Percentiles rank a stretch among this genome's conserved stretches.
phyloP scores from a whole-genome alignment of 2,888 invertebrate species.

The Salticus scenicus region DNA sequence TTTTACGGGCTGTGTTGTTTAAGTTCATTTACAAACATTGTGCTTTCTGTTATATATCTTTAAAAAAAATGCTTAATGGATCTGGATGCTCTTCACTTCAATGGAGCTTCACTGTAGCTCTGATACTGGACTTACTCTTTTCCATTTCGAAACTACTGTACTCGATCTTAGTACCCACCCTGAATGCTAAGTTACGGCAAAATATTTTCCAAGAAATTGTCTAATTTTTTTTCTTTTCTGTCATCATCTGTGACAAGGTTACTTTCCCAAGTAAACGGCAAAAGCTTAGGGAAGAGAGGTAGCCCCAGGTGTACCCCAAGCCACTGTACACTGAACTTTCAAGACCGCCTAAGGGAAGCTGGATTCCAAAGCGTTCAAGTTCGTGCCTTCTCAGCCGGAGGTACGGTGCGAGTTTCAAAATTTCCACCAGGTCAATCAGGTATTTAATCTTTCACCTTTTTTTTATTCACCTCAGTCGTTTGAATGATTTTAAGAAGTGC shows the following conservation, averaged over 20 bases:
- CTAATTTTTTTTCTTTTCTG: not conserved
- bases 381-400: constrained; percentile 55
- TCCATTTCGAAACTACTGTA: too few relatives aligned
- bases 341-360: constrained; percentile 31
- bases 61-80: too few relatives aligned
- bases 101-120: too few relatives aligned
- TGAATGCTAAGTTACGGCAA: not conserved
- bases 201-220: too few relatives aligned
- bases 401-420: constrained; percentile 53
- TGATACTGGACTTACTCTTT: too few relatives aligned
- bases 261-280: constrained; percentile 49
- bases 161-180: too few relatives aligned
- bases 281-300: constrained; percentile 35
- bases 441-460: constrained; percentile 58
- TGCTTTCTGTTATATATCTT: too few relatives aligned
- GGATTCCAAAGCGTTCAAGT: constrained; percentile 62
- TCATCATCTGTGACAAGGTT: constrained; percentile 17
- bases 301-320: constrained; percentile 43
- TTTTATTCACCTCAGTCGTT: not conserved
- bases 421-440: constrained; percentile 52
- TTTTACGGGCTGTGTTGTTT: too few relatives aligned
- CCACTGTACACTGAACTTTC: constrained; percentile 63
- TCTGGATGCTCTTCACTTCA: too few relatives aligned
- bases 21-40: too few relatives aligned
- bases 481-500: constrained; percentile 31